phyloP scores from a whole-genome alignment of 2,888 invertebrate species.

The Habroteleia sp. region DNA sequence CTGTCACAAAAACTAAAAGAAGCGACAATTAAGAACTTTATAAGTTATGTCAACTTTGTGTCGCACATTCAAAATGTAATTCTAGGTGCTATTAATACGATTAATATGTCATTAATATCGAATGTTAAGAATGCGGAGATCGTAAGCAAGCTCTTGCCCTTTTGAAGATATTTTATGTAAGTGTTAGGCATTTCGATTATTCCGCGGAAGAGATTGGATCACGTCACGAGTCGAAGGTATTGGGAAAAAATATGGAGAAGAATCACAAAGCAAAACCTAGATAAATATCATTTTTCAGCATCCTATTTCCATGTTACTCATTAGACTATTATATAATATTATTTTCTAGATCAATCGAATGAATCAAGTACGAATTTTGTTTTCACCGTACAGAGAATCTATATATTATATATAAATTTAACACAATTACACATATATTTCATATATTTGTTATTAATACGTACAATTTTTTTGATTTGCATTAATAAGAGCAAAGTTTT shows the following conservation, averaged over 20 bases:
- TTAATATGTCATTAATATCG: conserved; percentile 43
- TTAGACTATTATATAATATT: conserved; percentile 41
- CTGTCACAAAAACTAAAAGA: no score
- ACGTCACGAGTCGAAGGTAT: conserved; percentile 1
- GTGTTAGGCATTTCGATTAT: conserved; percentile 33
- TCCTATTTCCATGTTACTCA: conserved; percentile 38
- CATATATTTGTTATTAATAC: conserved; percentile 38
- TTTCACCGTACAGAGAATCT: conserved; percentile 29
- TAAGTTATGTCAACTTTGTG: not conserved
- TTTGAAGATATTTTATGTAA: conserved; percentile 52
- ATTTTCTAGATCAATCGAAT: conserved; percentile 26
- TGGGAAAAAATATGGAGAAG: conserved; percentile 16
- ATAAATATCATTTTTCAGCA: conserved; percentile 27
- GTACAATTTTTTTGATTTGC: conserved; percentile 38
- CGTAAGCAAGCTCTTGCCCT: conserved; percentile 60
- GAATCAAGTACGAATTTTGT: conserved; percentile 39
- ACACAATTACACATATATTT: no score
- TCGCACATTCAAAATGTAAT: conserved; percentile 9
- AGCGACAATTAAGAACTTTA: no score
- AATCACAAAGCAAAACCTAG: conserved; percentile 19
- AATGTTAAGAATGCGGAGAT: conserved; percentile 53
- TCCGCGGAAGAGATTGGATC: not conserved
- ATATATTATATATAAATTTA: conserved; percentile 41
- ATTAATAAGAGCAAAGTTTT: conserved; percentile 28
- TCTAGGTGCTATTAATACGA: conserved; percentile 31